Evolutionary conservation across 2,888 invertebrate genomes (phyloP).

Genomic region (Morpho achilles): DNA sequence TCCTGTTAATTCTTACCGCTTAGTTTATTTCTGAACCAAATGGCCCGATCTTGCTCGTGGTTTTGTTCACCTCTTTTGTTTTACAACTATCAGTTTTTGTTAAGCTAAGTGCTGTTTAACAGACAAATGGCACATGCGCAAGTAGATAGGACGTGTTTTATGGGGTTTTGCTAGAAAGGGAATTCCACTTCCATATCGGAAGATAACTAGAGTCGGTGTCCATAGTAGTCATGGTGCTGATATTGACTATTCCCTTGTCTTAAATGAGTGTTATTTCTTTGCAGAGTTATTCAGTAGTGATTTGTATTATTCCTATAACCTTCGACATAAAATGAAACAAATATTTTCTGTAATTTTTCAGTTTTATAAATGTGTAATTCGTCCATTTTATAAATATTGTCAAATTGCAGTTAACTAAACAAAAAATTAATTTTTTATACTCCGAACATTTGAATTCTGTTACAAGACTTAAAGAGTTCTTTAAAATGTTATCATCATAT

Average conservation of each 20-base stretch:
- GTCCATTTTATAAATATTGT: no score
- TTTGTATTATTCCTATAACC: no score
- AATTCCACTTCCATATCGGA: constrained; percentile 39
- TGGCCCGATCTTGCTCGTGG: constrained; percentile 68
- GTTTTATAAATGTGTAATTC: no score
- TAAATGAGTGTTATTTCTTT: constrained; percentile 12
- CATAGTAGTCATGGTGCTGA: constrained; percentile 29
- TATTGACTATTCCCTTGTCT: constrained; percentile 23
- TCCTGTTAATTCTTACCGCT: constrained; percentile 78
- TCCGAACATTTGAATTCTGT: no score
- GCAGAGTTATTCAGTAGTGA: not conserved
- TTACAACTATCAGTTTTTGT: constrained; percentile 78
- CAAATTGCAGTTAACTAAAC: no score
- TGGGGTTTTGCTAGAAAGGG: constrained; percentile 46
- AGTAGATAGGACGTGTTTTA: constrained; percentile 61
- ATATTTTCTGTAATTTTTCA: no score
- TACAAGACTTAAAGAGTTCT: no score
- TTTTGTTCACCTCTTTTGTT: constrained; percentile 71
- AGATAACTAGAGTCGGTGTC: constrained; percentile 32
- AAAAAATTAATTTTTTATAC: no score
- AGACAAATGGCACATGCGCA: constrained; percentile 67
- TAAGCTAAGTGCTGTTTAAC: constrained; percentile 75
- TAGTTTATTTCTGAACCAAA: constrained; percentile 75
- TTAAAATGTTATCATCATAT: no score
- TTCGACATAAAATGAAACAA: no score